phyloP scores from a whole-genome alignment of 2,888 invertebrate genomes.

The Acrobasis suavella region DNA sequence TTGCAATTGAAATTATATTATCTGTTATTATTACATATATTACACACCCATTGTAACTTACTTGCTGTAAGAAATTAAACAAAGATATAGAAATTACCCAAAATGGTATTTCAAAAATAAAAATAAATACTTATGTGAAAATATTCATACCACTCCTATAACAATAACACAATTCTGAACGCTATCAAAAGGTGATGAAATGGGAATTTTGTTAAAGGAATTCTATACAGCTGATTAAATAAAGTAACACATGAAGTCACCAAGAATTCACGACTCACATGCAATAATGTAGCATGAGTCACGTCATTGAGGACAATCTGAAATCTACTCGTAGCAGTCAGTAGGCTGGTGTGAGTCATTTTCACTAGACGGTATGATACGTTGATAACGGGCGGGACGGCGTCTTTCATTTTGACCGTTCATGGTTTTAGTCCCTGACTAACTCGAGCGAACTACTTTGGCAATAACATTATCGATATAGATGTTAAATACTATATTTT shows the following conservation, averaged over 20 bases:
- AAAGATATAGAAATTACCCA: not conserved
- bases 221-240: constrained; percentile 28
- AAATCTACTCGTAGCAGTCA: not conserved
- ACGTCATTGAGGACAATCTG: constrained; percentile 6
- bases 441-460: no score
- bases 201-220: constrained; percentile 13
- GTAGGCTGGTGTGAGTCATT: constrained; percentile 7
- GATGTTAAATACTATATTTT: no score
- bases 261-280: constrained; percentile 26
- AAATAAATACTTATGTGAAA: not conserved
- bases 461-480: no score
- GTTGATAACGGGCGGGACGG: not conserved
- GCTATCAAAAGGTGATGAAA: constrained; percentile 17
- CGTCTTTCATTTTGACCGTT: no score
- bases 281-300: constrained; percentile 19
- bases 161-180: not conserved
- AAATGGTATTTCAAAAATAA: not conserved
- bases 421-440: no score
- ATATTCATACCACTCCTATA: not conserved
- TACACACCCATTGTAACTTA: no score
- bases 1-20: no score
- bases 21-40: no score
- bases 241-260: constrained; percentile 32
- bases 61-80: not conserved
- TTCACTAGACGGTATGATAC: not conserved